Evolutionary conservation across 2,797 vertebrate species (phyloP).

Genomic region (Varecia variegata): DNA sequence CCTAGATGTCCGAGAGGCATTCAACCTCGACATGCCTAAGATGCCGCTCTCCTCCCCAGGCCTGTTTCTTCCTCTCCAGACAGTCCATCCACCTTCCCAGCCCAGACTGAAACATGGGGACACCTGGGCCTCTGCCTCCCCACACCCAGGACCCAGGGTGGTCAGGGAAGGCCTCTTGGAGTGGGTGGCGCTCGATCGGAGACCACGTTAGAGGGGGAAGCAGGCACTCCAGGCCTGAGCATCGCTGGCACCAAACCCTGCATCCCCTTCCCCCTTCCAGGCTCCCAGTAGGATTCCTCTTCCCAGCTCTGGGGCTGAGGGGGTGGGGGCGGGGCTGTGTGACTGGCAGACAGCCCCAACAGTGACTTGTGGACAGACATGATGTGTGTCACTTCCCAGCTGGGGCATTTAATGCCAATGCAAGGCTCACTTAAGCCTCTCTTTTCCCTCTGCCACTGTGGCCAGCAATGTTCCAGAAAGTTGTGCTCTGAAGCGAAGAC

Average conservation of each 20-base stretch:
- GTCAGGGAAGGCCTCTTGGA: neutral
- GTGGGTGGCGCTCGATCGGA: neutral
- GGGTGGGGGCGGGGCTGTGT: too few relatives aligned
- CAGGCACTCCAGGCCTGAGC: neutral
- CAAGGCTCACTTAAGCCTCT: neutral
- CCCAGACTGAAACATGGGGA: neutral
- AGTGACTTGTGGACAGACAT: neutral
- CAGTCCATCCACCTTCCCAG: neutral
- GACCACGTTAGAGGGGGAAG: neutral
- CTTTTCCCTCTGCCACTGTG: neutral
- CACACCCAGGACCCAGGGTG: neutral
- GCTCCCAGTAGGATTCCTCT: neutral
- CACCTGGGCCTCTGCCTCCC: neutral
- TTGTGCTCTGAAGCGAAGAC: neutral
- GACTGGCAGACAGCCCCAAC: neutral
- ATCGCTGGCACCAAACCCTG: neutral
- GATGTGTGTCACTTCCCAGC: neutral
- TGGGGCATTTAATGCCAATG: neutral
- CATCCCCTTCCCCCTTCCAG: neutral
- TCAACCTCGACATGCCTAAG: neutral
- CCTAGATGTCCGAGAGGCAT: neutral
- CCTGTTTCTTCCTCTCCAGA: neutral
- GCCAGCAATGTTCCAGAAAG: neutral
- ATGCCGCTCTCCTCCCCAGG: neutral
- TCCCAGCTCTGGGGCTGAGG: neutral